Evolutionary conservation across 2,797 vertebrate genomes (phyloP), one percentile per base, ranked within the genome.

Genomic region (Megalops cyprinoides): DNA sequence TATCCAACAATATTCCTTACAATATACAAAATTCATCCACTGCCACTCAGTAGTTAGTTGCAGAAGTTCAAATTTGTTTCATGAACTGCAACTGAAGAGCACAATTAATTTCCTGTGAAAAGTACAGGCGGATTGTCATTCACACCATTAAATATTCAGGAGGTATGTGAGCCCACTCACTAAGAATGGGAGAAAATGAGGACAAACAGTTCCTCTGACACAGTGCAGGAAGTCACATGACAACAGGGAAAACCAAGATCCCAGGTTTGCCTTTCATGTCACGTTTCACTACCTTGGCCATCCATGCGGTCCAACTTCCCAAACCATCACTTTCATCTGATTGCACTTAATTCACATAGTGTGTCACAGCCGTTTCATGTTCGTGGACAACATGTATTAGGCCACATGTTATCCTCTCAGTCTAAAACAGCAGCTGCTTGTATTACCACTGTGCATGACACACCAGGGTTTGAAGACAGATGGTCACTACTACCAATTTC

Each of bases 61-160:
- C 28, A 65, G 23, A 65, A 65, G 8, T 65, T 15, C 2, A 65
- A 65, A 65, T 37, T 10, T 42, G 56, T 37, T 42, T 42, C 15
- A 20, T 12, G 39, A 42, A 69, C 65, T n/a, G n/a, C n/a, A 37
- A 23, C 0, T 69, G 37, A 69, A 12, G 44, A 42, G 34, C 37
- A 10, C 44, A 34, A 23, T 42, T 42, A 2, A n/a, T 69, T 44
- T 23, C 20, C 18, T 69, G 5, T n/a, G 34, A 44, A 42, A 42
- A 31, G 15, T 69, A 37, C 65, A 5, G 37, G 10, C 69, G 18
- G 44, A 69, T 20, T 39, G 20, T 8, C 37, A 42, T 23, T 8
- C 60, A 60, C 48, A 48, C 42, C 25, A 34, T 89, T 78, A 92
- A 89, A 89, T 90, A 91, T 91, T 92, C 83, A 92, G 83, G 25